Conservation (phyloP, 2,888 invertebrate species). For the Exephanes ischioxanthus region DNA sequence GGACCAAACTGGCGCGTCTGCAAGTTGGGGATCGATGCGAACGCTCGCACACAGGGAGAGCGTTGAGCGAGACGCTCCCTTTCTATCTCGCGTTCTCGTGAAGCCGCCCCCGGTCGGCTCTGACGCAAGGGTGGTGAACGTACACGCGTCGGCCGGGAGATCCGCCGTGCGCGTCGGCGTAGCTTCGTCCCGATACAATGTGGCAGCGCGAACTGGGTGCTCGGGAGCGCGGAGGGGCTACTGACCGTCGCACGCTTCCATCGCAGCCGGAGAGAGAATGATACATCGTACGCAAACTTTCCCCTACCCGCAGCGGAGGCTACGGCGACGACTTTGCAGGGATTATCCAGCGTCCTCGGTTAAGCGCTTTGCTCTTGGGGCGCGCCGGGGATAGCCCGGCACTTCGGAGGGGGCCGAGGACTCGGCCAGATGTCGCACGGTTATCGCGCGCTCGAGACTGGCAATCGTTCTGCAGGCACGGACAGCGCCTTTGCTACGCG, state of each 20-base stretch:
- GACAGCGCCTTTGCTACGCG: not conserved
- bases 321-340: not conserved
- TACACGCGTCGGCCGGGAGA: conserved; percentile 14
- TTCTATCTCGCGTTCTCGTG: conserved; percentile 38
- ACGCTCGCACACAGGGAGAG: conserved; percentile 59
- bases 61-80: conserved; percentile 47
- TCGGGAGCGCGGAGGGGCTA: not conserved
- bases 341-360: conserved; percentile 46
- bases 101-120: conserved; percentile 54
- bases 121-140: conserved; percentile 59
- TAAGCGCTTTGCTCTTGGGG: conserved; percentile 41
- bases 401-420: conserved; percentile 27
- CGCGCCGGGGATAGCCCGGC: conserved; percentile 26
- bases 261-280: conserved; percentile 27
- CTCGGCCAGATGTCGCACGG: conserved; percentile 60
- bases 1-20: conserved; percentile 83
- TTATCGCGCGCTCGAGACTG: conserved; percentile 25
- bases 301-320: not conserved
- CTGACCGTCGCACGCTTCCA: conserved; percentile 21
- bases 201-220: not conserved
- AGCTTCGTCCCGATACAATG: conserved; percentile 5
- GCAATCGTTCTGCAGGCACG: not conserved
- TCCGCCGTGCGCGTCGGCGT: conserved; percentile 11
- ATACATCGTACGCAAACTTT: conserved; percentile 61
- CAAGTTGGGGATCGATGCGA: conserved; percentile 80